These are phyloP conservation scores for Melanotaenia parkinsoni DNA, from an alignment of 2,797 vertebrate genomes.

Conservation along the genomic window DNA sequence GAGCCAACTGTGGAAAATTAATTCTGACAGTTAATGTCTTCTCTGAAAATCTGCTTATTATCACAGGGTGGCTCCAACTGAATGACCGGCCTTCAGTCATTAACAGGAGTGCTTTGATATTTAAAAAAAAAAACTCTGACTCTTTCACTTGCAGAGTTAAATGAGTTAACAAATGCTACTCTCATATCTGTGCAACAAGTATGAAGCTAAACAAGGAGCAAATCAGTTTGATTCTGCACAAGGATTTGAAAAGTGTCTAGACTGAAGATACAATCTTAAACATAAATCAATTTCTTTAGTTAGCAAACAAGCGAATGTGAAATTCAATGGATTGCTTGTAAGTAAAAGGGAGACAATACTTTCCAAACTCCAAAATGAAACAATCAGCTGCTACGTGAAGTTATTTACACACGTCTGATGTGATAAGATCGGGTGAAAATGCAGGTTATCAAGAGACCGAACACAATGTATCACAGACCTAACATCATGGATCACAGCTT, in stretches of 20 bases:
- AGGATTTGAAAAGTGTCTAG: not conserved
- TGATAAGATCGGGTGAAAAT: conserved; percentile 25
- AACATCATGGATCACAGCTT: conserved; percentile 23
- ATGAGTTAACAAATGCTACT: not conserved
- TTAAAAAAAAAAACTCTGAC: not conserved
- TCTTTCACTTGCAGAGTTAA: not conserved
- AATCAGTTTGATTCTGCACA: not conserved
- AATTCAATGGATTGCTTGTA: not conserved
- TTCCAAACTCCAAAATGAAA: not conserved
- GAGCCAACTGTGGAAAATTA: not conserved
- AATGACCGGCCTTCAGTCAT: not conserved
- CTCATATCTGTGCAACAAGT: not conserved
- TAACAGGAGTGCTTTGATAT: not conserved
- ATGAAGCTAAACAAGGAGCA: not conserved
- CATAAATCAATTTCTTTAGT: too few relatives aligned
- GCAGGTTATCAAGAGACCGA: not conserved
- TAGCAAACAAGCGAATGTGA: not conserved
- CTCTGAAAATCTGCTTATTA: not conserved
- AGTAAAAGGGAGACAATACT: not conserved
- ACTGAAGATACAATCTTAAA: too few relatives aligned
- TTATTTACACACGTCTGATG: not conserved
- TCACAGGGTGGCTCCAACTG: not conserved
- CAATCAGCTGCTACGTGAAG: not conserved
- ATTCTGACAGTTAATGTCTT: not conserved
- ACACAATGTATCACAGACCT: conserved; percentile 3